Percentiles rank a stretch among this genome's conserved stretches.
Conservation (phyloP, 2,888 invertebrate species). For the Hololepta plana region DNA sequence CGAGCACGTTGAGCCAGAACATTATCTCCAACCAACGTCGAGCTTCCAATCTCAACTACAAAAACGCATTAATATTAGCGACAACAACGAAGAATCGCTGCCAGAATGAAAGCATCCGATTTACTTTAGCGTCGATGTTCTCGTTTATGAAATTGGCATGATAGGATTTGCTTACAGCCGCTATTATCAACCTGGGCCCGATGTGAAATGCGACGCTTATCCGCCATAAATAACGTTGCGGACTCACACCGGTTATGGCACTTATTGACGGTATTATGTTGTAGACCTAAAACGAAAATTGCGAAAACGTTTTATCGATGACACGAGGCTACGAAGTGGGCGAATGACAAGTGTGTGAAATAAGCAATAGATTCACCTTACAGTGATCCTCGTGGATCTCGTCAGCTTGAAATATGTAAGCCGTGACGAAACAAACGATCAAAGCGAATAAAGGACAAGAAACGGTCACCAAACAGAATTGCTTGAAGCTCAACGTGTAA, state of each 20-base stretch:
- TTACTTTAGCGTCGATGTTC: conserved; percentile 35
- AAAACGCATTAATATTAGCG: conserved; percentile 11
- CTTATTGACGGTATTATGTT: conserved; percentile 91
- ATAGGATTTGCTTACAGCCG: conserved; percentile 70
- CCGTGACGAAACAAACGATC: conserved; percentile 73
- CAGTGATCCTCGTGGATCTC: conserved; percentile 92
- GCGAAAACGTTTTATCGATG: background rate
- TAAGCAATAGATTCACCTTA: conserved; percentile 45
- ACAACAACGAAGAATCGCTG: background rate
- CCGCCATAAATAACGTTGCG: conserved; percentile 84
- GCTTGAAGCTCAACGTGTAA: conserved; percentile 55
- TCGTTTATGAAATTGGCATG: conserved; percentile 48
- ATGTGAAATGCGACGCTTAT: conserved; percentile 82
- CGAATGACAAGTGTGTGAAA: background rate
- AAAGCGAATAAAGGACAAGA: conserved; percentile 72
- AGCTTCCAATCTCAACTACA: conserved; percentile 33
- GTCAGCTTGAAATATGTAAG: conserved; percentile 79
- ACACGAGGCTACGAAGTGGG: conserved; percentile 1
- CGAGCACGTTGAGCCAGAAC: conserved; percentile 70
- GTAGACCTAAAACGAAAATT: conserved; percentile 47
- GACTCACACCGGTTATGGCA: conserved; percentile 85
- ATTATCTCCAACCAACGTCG: conserved; percentile 48
- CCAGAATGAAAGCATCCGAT: too few species aligned
- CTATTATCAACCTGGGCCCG: conserved; percentile 78
- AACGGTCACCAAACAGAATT: conserved; percentile 67